Percentiles rank a stretch among this genome's conserved stretches.
Evolutionary conservation across 2,888 invertebrate genomes (phyloP).

Genomic region (Steinernema hermaphroditum): DNA sequence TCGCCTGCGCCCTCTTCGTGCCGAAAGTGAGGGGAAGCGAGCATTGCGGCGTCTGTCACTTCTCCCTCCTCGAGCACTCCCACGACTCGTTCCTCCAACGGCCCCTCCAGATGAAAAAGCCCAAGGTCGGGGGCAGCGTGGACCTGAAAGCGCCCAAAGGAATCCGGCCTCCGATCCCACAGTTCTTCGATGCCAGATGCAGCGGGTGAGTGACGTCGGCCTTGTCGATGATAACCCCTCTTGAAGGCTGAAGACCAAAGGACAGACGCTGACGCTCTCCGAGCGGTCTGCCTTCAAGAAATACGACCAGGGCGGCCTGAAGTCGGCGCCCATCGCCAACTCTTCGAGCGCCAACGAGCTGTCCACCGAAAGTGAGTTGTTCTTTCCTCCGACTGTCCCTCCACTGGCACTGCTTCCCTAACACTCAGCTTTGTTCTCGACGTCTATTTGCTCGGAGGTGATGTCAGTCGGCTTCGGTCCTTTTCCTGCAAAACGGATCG

Average conservation of each 20-base stretch:
- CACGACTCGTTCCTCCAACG: not conserved
- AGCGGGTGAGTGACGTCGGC: not conserved
- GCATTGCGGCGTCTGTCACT: constrained; percentile 14
- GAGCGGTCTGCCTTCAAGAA: constrained; percentile 20
- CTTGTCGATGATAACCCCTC: not conserved
- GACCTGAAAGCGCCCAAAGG: constrained; percentile 16
- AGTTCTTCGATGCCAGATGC: not conserved
- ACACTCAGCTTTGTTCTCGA: too few relatives aligned
- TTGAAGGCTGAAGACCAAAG: constrained; percentile 18
- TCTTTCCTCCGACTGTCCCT: too few relatives aligned
- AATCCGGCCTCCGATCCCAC: constrained; percentile 10
- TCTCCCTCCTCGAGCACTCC: not conserved
- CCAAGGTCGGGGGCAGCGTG: not conserved
- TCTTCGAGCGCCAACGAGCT: constrained; percentile 8
- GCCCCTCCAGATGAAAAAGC: not conserved
- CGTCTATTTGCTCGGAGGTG: not conserved
- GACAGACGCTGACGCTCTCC: constrained; percentile 13
- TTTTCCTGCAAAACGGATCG: constrained; percentile 18
- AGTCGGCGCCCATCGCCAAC: not conserved
- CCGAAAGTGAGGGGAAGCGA: constrained; percentile 7
- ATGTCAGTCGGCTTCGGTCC: not conserved
- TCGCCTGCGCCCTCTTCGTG: not conserved
- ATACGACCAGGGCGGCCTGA: not conserved
- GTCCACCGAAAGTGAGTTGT: not conserved
- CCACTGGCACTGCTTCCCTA: too few relatives aligned